Base-by-base conservation (phyloP, 2,113 vertebrate species). In the Pelecanus crispus region DNA sequence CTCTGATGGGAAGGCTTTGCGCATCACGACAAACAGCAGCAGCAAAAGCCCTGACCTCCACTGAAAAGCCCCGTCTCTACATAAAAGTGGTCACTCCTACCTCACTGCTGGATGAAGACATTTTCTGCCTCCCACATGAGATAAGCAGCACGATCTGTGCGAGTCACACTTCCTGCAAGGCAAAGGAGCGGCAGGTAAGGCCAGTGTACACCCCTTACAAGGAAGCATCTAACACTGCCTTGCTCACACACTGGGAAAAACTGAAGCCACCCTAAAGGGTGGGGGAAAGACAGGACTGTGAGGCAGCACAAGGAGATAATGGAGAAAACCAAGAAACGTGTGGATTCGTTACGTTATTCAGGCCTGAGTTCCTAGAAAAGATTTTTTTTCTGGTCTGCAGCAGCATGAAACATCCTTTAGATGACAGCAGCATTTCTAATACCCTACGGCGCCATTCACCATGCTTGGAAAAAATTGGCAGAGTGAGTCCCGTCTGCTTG, bases 111-210 rank as follows among this genome's bases (percentile, higher is more conserved):
- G 40, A 28, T 40, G 53, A 85, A 82, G 85, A 50, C 4, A 5
- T 47, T 88, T 87, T 80, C 75, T 88, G 53, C 85, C 42, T 94
- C 71, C 56, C 66, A 65, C 63, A 21, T 2, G 63, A 83, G 47
- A 82, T 55, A 81, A 88, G 47, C 55, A 88, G 74, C 40, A 88
- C 53, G n/a, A 85, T 58, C 49, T 16, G 34, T n/a, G 15, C 40
- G 0, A 93, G 81, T 17, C 79, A 85, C 0, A 0, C 50, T 90
- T 77, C 78, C 84, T 82, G 71, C 45, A 53, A 85, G 70, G 70
- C 70, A 90, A 70, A 83, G 67, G 62, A 80, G 62, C 79, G 86
- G 93, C 88, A 96, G 88, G 92, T 92, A 31, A 84, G 72, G 90
- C 38, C 68, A 62, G 26, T 3, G 42, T 32, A 42, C 1, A 5